phyloP scores from a whole-genome alignment of 2,888 invertebrate genomes.

The Philonicus albiceps region DNA sequence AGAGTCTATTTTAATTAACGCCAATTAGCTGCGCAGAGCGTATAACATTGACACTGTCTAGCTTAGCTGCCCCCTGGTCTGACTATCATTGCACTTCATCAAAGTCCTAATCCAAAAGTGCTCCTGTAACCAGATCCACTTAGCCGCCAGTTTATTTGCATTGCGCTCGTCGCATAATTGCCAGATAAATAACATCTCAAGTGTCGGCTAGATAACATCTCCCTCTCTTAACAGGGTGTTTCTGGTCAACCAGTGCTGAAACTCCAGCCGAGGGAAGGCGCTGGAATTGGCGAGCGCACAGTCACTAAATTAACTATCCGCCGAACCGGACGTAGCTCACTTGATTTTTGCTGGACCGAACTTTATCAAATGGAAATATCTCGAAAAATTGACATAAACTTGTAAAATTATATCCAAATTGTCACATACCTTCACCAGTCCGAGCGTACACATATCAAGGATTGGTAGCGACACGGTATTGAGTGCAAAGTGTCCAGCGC shows the following conservation, averaged over 20 bases:
- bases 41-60: neutral
- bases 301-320: slow-evolving; percentile 12
- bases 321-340: neutral
- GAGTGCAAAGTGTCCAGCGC: slow-evolving; percentile 9
- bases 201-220: slow-evolving; percentile 26
- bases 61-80: neutral
- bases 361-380: slow-evolving; percentile 41
- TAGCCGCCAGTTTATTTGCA: neutral
- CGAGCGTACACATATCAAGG: neutral
- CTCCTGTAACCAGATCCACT: slow-evolving; percentile 34
- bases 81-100: neutral
- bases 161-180: neutral
- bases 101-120: slow-evolving; percentile 14
- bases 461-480: neutral
- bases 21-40: neutral
- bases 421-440: slow-evolving; percentile 15
- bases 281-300: neutral
- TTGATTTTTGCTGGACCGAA: slow-evolving; percentile 7
- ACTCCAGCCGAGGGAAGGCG: neutral
- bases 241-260: neutral
- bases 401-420: slow-evolving; percentile 41
- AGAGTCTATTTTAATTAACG: neutral
- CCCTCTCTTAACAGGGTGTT: neutral
- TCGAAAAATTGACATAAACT: slow-evolving; percentile 39
- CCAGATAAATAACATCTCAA: slow-evolving; percentile 17